Conservation (phyloP, 2,113 vertebrate genomes). For the Scatophagus argus region DNA sequence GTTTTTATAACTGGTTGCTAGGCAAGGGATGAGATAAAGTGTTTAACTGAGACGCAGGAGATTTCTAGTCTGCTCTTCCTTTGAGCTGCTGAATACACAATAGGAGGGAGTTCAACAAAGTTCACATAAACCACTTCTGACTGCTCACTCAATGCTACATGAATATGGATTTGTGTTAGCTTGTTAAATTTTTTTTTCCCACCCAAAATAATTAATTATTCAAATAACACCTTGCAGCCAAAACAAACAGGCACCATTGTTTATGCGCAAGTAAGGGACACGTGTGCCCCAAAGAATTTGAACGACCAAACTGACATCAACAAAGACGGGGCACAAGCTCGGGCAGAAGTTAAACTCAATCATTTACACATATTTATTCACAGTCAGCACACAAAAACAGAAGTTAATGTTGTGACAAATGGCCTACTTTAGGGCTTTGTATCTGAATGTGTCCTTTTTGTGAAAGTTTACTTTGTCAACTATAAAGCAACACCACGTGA, state of each 20-base stretch:
- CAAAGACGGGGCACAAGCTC: constrained; percentile 25
- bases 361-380: constrained; percentile 27
- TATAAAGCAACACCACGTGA: constrained; percentile 4
- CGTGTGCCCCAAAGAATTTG: constrained; percentile 21
- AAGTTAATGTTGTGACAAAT: constrained; percentile 26
- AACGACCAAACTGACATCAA: constrained; percentile 47
- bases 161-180: constrained; percentile 63
- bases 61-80: constrained; percentile 63
- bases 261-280: constrained; percentile 32
- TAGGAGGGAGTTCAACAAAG: constrained; percentile 68
- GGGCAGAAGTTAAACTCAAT: constrained; percentile 26
- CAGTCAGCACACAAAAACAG: constrained; percentile 16
- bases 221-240: constrained; percentile 60
- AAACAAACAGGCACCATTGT: constrained; percentile 57
- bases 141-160: constrained; percentile 51
- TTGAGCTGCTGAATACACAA: constrained; percentile 71
- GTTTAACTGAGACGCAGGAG: constrained; percentile 72
- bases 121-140: constrained; percentile 67
- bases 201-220: constrained; percentile 41
- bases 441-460: background rate
- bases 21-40: constrained; percentile 77
- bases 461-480: background rate
- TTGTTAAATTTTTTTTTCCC: constrained; percentile 11
- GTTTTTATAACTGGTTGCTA: constrained; percentile 74
- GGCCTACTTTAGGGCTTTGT: constrained; percentile 4